Conservation (phyloP, 2,888 invertebrate genomes). For the Ochropleura plecta region DNA sequence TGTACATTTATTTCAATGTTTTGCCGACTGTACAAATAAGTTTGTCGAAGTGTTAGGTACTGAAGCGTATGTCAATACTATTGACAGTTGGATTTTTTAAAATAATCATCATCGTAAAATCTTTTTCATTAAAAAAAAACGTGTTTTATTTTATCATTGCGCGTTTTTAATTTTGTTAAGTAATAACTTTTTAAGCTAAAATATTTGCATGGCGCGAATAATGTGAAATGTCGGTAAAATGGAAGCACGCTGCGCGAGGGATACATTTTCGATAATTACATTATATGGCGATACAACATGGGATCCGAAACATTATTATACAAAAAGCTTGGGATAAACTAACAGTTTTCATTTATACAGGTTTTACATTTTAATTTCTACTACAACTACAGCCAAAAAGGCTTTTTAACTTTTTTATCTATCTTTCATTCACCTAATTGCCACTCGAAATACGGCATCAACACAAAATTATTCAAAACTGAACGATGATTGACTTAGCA, state of each 20-base stretch:
- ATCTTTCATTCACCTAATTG: neutral
- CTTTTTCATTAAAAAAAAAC: neutral
- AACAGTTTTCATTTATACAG: neutral
- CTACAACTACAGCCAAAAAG: neutral
- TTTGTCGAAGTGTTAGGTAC: neutral
- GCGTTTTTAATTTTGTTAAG: slow-evolving; percentile 36
- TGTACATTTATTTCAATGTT: too few relatives aligned
- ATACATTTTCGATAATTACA: slow-evolving; percentile 36
- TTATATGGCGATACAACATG: slow-evolving; percentile 17
- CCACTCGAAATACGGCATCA: neutral
- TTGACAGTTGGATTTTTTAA: neutral
- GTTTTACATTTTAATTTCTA: neutral
- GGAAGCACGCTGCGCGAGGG: neutral
- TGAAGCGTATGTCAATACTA: neutral
- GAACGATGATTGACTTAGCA: neutral
- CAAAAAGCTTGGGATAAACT: slow-evolving; percentile 7
- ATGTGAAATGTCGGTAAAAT: neutral
- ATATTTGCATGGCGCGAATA: slow-evolving; percentile 7
- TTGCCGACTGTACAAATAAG: too few relatives aligned
- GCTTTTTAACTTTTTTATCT: neutral
- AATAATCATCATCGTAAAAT: neutral
- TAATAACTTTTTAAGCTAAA: slow-evolving; percentile 9
- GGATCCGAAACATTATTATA: neutral
- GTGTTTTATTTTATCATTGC: neutral
- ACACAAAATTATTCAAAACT: neutral